Evolutionary conservation across 2,888 invertebrate genomes (phyloP).

Genomic region (Platycheirus albimanus): DNA sequence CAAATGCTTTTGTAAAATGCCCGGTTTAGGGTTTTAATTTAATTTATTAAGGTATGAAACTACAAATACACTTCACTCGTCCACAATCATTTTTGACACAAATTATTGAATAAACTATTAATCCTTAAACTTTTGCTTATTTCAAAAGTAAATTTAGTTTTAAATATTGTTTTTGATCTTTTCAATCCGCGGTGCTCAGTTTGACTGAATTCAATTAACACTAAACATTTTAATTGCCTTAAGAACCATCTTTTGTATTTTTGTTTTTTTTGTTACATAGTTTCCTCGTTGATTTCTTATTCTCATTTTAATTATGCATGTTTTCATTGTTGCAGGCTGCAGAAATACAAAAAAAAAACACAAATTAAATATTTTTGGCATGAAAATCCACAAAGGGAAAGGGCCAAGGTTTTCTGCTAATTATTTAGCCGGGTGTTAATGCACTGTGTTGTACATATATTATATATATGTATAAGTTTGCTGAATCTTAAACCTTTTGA

Average conservation of each 20-base stretch:
- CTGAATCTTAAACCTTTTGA: too few relatives aligned
- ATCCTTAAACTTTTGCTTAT: too few relatives aligned
- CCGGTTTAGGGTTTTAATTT: too few relatives aligned
- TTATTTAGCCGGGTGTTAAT: neutral
- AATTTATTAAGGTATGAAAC: too few relatives aligned
- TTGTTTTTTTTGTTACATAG: neutral
- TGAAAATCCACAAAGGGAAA: slow-evolving; percentile 6
- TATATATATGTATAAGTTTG: too few relatives aligned
- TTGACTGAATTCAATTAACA: slow-evolving; percentile 29
- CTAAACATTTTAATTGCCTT: slow-evolving; percentile 23
- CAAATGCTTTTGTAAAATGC: too few relatives aligned
- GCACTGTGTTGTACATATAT: too few relatives aligned
- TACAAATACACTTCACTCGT: too few relatives aligned
- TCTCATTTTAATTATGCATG: slow-evolving; percentile 14
- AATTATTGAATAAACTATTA: too few relatives aligned
- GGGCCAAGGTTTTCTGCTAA: slow-evolving; percentile 23
- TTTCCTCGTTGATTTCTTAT: slow-evolving; percentile 2
- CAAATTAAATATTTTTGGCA: neutral
- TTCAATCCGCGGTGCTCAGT: slow-evolving; percentile 10
- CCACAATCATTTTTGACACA: too few relatives aligned
- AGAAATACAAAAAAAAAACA: neutral
- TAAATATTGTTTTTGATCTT: too few relatives aligned
- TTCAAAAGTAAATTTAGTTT: too few relatives aligned
- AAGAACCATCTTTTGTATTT: slow-evolving; percentile 20
- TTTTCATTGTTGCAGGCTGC: slow-evolving; percentile 19